These are phyloP conservation scores for Agonopterix arenella DNA, from an alignment of 2,888 invertebrate genomes.

Conservation along the genomic window DNA sequence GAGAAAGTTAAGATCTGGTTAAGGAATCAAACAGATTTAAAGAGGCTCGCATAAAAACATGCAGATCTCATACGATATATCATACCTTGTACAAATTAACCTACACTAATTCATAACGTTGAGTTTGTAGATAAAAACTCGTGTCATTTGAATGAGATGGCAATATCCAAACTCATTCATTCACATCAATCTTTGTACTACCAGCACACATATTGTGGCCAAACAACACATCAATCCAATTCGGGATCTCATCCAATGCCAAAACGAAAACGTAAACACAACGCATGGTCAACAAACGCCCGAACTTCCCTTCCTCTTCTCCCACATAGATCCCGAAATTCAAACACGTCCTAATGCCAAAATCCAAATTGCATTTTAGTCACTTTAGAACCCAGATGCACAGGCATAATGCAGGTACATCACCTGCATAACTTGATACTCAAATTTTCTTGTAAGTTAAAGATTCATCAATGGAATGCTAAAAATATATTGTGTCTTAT, in stretches of 20 bases:
- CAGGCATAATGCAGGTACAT: too few relatives aligned
- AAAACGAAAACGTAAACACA: slow-evolving; percentile 67
- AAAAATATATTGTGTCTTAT: slow-evolving; percentile 1
- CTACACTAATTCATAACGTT: too few relatives aligned
- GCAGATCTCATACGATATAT: too few relatives aligned
- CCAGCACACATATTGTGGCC: slow-evolving; percentile 35
- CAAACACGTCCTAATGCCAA: slow-evolving; percentile 31
- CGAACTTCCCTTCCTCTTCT: slow-evolving; percentile 13
- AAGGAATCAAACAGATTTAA: too few relatives aligned
- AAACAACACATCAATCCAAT: slow-evolving; percentile 55
- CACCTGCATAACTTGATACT: too few relatives aligned
- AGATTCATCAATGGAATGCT: neutral
- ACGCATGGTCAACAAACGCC: slow-evolving; percentile 54
- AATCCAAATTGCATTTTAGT: too few relatives aligned
- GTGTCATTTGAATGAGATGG: slow-evolving; percentile 7
- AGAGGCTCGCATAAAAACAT: too few relatives aligned
- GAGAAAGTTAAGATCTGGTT: too few relatives aligned
- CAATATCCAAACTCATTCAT: slow-evolving; percentile 9
- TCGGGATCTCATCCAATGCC: slow-evolving; percentile 62
- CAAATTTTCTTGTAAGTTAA: slow-evolving; percentile 1
- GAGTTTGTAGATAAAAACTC: neutral
- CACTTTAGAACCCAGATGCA: too few relatives aligned
- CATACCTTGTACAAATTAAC: too few relatives aligned
- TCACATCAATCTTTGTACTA: slow-evolving; percentile 46
- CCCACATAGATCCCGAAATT: slow-evolving; percentile 14